phyloP scores from a whole-genome alignment of 1,140 invertebrate genomes.

The Nylanderia fulva region DNA sequence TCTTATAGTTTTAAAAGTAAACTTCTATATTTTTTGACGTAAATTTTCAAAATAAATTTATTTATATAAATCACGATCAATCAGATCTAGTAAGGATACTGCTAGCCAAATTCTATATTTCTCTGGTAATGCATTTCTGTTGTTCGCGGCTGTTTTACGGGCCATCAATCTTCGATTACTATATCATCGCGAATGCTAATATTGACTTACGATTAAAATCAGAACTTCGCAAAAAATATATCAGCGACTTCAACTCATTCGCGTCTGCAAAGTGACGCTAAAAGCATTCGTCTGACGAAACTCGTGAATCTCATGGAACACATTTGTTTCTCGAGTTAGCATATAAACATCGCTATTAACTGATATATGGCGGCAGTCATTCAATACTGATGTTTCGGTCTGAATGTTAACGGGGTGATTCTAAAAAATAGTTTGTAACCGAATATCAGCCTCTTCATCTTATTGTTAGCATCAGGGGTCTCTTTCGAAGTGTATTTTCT shows the following conservation, averaged over 20 bases:
- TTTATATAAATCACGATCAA: too few relatives aligned
- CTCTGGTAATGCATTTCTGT: neutral
- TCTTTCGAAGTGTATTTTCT: neutral
- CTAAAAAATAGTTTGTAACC: conserved; percentile 25
- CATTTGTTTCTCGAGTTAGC: conserved; percentile 29
- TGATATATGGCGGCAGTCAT: neutral
- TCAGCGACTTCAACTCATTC: conserved; percentile 1
- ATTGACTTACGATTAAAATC: conserved; percentile 57
- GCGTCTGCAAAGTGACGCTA: conserved; percentile 22
- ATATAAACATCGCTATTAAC: conserved; percentile 6
- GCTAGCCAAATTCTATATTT: neutral
- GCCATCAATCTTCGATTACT: conserved; percentile 29
- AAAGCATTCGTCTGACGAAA: conserved; percentile 2
- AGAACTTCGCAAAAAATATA: conserved; percentile 18
- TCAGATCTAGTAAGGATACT: too few relatives aligned
- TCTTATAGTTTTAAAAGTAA: neutral
- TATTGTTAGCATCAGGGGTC: neutral
- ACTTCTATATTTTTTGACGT: neutral
- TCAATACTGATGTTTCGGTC: conserved; percentile 1
- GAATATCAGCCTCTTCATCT: neutral
- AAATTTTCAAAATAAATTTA: too few relatives aligned
- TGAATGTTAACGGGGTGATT: conserved; percentile 15
- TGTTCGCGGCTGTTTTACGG: conserved; percentile 6
- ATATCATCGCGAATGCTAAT: conserved; percentile 50
- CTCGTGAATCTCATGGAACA: neutral